A percentile compares a stretch with the other conserved stretches of the same genome.
These are phyloP conservation scores for Gambusia affinis DNA, from an alignment of 2,113 vertebrate species.

Conservation along the genomic window DNA sequence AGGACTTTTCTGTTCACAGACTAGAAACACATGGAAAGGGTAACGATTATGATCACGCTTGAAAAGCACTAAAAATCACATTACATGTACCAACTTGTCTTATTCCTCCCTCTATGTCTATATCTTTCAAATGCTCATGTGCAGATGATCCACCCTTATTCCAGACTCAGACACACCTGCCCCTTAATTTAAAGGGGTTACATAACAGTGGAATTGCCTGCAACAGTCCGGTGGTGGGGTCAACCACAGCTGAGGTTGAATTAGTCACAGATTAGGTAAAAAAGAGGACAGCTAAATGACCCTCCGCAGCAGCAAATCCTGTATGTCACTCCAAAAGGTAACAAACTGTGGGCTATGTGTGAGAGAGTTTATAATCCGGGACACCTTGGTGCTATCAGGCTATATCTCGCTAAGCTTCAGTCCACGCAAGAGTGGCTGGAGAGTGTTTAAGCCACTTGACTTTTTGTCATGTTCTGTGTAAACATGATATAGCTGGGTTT, in stretches of 20 bases:
- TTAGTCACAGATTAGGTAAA: constrained; percentile 39
- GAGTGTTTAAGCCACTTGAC: constrained; percentile 47
- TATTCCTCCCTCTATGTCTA: constrained; percentile 4
- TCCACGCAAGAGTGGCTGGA: constrained; percentile 47
- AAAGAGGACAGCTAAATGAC: constrained; percentile 41
- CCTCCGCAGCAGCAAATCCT: constrained; percentile 59
- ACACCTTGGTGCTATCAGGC: constrained; percentile 68
- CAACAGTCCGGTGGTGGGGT: constrained; percentile 33
- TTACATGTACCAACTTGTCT: constrained; percentile 3
- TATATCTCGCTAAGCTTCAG: constrained; percentile 57
- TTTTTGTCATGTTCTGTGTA: constrained; percentile 20
- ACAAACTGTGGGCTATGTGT: constrained; percentile 55
- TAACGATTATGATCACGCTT: background rate
- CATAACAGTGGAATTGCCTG: constrained; percentile 23
- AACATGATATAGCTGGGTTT: background rate
- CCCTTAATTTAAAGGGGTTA: background rate
- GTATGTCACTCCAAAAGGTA: constrained; percentile 53
- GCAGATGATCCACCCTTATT: constrained; percentile 20
- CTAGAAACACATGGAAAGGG: background rate
- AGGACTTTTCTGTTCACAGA: background rate
- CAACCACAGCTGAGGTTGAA: constrained; percentile 36
- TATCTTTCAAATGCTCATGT: constrained; percentile 5
- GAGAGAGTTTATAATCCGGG: constrained; percentile 68
- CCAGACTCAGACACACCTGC: background rate
- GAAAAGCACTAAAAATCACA: background rate